A percentile compares a stretch with the other conserved stretches of the same genome.
Conservation (phyloP, 2,888 invertebrate species). For the Polyommatus iphigenia region DNA sequence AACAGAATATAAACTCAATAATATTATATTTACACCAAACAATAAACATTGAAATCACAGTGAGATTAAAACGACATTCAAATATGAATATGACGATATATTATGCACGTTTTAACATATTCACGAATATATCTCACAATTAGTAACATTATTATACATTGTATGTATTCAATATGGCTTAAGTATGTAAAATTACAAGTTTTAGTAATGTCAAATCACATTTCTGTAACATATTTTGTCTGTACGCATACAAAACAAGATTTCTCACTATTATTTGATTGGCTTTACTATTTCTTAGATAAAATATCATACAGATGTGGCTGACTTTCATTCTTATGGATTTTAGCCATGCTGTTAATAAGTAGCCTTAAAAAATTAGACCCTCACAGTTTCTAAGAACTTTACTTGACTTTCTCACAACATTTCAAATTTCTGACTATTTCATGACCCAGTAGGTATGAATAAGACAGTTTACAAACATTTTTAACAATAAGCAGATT, state of each 20-base stretch:
- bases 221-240: not conserved
- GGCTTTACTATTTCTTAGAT: no score
- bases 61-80: constrained; percentile 65
- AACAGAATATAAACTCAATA: constrained; percentile 58
- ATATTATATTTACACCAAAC: constrained; percentile 72
- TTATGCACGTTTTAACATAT: constrained; percentile 10
- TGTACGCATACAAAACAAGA: not conserved
- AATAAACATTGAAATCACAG: constrained; percentile 70
- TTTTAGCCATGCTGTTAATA: no score
- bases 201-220: not conserved
- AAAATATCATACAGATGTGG: no score
- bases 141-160: constrained; percentile 18
- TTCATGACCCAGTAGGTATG: not conserved
- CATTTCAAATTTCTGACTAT: no score
- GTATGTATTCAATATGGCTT: constrained; percentile 17
- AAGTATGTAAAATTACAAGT: constrained; percentile 9
- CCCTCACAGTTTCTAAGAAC: not conserved
- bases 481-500: not conserved
- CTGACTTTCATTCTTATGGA: no score
- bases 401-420: not conserved
- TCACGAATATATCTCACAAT: constrained; percentile 20
- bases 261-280: no score
- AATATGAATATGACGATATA: constrained; percentile 43
- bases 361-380: no score
- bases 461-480: not conserved